Conservation (phyloP, 1,140 invertebrate species). For the Drosophila eugracilis region DNA sequence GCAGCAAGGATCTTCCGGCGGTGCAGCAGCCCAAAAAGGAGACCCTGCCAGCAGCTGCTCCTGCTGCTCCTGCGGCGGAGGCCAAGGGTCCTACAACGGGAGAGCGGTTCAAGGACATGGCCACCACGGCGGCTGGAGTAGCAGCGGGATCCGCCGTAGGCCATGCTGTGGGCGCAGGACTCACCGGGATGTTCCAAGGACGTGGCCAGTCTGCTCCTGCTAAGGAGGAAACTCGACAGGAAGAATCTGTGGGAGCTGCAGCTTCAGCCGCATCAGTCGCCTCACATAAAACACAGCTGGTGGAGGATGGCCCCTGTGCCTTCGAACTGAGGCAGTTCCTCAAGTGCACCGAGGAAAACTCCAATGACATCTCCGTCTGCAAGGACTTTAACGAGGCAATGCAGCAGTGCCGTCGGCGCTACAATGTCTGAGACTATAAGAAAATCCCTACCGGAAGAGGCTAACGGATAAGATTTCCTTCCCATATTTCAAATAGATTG, state of each 20-base stretch:
- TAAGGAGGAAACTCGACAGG: conserved; percentile 64
- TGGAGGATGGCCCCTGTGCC: conserved; percentile 89
- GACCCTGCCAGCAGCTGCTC: conserved; percentile 6
- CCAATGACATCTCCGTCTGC: conserved; percentile 91
- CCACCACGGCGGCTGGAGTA: conserved; percentile 94
- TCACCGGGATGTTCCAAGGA: conserved; percentile 93
- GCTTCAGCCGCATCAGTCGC: conserved; percentile 43
- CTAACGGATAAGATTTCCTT: neutral
- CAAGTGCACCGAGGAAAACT: conserved; percentile 92
- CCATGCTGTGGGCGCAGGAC: conserved; percentile 92
- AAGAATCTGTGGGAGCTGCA: conserved; percentile 47
- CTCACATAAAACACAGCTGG: conserved; percentile 84
- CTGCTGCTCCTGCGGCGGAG: conserved; percentile 22
- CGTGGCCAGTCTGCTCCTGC: conserved; percentile 77
- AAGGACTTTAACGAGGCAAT: conserved; percentile 96
- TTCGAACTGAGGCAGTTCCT: conserved; percentile 95
- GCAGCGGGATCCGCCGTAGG: conserved; percentile 88
- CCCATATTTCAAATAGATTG: too few species aligned
- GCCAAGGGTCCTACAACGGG: conserved; percentile 40
- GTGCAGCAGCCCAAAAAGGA: conserved; percentile 48
- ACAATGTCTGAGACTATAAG: conserved; percentile 46
- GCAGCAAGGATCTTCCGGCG: conserved; percentile 42
- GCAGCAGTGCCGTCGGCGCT: conserved; percentile 91
- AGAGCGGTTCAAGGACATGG: conserved; percentile 88
- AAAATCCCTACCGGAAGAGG: too few species aligned